These are phyloP conservation scores for Rhadinocentrus ornatus DNA, from an alignment of 2,797 vertebrate genomes.

Conservation along the genomic window DNA sequence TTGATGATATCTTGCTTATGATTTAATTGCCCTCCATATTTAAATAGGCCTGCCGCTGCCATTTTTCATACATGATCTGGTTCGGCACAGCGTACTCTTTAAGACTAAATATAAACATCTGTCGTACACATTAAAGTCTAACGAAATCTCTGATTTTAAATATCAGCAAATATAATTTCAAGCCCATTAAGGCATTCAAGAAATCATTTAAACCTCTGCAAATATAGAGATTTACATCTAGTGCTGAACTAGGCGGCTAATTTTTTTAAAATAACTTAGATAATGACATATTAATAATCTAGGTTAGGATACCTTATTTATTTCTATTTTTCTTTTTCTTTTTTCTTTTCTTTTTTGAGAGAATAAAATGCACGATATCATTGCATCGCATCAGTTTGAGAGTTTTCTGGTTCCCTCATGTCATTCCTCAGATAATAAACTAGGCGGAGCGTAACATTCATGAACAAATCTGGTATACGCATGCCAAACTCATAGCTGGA, in stretches of 20 bases:
- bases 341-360: neutral
- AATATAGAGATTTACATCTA: neutral
- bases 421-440: neutral
- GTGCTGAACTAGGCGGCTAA: neutral
- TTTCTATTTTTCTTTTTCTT: too few relatives aligned
- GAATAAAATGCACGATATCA: neutral
- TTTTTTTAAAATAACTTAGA: too few relatives aligned
- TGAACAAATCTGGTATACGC: neutral
- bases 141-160: neutral
- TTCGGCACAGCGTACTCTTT: neutral
- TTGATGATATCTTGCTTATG: neutral
- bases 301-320: neutral
- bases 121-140: neutral
- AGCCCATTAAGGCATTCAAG: neutral
- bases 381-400: neutral
- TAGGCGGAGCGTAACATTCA: too few relatives aligned
- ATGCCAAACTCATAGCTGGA: neutral
- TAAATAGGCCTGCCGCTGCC: neutral
- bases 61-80: neutral
- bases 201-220: neutral
- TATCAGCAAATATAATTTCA: neutral
- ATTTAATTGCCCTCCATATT: neutral
- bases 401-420: neutral
- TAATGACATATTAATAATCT: neutral
- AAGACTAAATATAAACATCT: neutral